A percentile compares a stretch with the other conserved stretches of the same genome.
Evolutionary conservation across 2,113 vertebrate genomes (phyloP).

Genomic region (Pogonocichla stellata): DNA sequence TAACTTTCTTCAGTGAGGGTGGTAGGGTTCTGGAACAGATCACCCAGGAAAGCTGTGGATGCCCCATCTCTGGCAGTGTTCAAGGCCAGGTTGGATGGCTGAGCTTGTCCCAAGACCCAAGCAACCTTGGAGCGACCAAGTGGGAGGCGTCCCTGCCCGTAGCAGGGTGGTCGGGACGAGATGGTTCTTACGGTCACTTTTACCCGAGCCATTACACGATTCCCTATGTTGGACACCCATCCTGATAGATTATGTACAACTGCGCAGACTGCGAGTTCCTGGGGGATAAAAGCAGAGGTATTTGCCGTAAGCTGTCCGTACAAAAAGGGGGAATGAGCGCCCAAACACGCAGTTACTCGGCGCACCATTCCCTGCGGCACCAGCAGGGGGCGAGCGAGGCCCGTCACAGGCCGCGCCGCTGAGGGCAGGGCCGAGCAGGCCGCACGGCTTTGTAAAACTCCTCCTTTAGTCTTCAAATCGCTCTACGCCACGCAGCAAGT

Average conservation of each 20-base stretch:
- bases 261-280: not conserved
- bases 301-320: accelerated
- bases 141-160: accelerated
- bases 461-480: not conserved
- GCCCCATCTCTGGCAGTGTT: not conserved
- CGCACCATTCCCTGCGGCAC: not conserved
- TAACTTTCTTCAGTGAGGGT: not conserved
- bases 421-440: too few species aligned
- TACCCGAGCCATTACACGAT: not conserved
- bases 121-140: not conserved
- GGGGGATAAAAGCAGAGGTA: accelerated
- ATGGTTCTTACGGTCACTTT: not conserved
- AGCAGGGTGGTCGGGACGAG: not conserved
- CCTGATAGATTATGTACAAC: not conserved
- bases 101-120: not conserved
- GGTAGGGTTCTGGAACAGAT: not conserved
- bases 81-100: not conserved
- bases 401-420: not conserved
- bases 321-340: too few species aligned
- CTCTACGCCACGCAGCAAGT: accelerated
- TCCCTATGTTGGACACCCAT: not conserved
- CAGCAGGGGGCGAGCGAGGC: constrained; percentile 48
- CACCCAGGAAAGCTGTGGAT: not conserved
- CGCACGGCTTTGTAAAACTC: accelerated
- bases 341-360: too few species aligned